Evolutionary conservation across 2,888 invertebrate species (phyloP).

Genomic region (Smittia aterrima): DNA sequence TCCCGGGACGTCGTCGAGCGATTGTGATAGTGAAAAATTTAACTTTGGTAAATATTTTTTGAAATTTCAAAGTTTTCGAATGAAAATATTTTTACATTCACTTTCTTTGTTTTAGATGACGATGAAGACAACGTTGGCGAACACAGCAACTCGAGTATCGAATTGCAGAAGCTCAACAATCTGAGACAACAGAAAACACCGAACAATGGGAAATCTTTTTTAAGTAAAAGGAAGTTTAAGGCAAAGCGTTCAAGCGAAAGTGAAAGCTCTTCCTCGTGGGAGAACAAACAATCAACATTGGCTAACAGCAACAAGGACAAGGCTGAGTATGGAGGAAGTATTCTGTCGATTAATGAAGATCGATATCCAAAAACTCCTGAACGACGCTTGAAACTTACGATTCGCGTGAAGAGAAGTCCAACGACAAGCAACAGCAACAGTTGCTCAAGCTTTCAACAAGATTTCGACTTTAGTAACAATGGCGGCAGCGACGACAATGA

Average conservation of each 20-base stretch:
- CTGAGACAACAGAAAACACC: background rate
- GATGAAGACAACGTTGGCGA: background rate
- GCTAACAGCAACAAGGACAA: background rate
- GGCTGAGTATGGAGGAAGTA: background rate
- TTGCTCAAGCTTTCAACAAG: conserved; percentile 64
- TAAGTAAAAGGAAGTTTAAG: conserved; percentile 42
- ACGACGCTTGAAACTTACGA: conserved; percentile 68
- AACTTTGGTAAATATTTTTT: background rate
- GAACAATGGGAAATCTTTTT: background rate
- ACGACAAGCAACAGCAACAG: conserved; percentile 56
- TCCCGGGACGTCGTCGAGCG: background rate
- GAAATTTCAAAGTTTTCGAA: no score
- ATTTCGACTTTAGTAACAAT: conserved; percentile 71
- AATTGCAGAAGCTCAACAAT: background rate
- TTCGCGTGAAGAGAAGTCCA: conserved; percentile 84
- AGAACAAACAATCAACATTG: conserved; percentile 44
- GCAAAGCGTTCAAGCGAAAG: conserved; percentile 45
- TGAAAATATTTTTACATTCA: no score
- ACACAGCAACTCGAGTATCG: background rate
- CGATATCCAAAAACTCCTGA: conserved; percentile 52
- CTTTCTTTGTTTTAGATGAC: background rate
- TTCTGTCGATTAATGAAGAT: conserved; percentile 36
- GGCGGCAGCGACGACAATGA: conserved; percentile 56
- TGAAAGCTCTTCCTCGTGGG: conserved; percentile 47
- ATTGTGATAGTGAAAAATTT: background rate